Evolutionary conservation across 2,888 invertebrate genomes (phyloP).

Genomic region (Xanthia icteritia): DNA sequence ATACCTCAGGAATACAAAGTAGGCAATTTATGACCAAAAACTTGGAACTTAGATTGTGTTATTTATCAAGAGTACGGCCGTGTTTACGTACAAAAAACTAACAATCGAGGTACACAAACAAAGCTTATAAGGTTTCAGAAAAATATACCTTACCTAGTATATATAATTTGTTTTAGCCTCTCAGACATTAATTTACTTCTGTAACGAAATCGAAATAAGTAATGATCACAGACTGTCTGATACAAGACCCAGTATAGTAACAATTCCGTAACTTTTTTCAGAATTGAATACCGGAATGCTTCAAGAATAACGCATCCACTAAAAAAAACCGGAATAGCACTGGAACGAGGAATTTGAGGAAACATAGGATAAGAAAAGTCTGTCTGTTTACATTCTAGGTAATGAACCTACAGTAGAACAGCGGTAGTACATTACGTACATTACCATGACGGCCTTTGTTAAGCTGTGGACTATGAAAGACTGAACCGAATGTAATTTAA

Average conservation of each 20-base stretch:
- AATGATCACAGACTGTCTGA: background rate
- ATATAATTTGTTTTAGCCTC: constrained; percentile 4
- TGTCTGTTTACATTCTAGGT: background rate
- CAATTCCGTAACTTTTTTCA: background rate
- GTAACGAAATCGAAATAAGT: background rate
- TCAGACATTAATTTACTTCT: background rate
- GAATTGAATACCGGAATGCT: background rate
- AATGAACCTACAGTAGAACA: background rate
- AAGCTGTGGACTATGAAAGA: background rate
- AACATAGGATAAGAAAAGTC: background rate
- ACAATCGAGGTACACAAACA: constrained; percentile 15
- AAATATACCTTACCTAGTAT: background rate
- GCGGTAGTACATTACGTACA: background rate
- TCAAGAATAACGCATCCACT: background rate
- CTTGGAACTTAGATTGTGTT: constrained; percentile 50
- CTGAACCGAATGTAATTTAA: background rate
- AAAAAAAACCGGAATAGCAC: background rate
- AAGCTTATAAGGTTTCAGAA: background rate
- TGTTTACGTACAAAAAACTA: constrained; percentile 37
- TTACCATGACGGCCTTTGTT: background rate
- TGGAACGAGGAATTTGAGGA: background rate
- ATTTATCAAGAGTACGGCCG: constrained; percentile 38
- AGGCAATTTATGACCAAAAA: constrained; percentile 59
- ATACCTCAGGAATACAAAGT: constrained; percentile 55
- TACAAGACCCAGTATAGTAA: background rate